Evolutionary conservation across 1,140 invertebrate genomes (phyloP), one percentile per base, ranked within the genome.

Genomic region (Drosophila sproati): DNA sequence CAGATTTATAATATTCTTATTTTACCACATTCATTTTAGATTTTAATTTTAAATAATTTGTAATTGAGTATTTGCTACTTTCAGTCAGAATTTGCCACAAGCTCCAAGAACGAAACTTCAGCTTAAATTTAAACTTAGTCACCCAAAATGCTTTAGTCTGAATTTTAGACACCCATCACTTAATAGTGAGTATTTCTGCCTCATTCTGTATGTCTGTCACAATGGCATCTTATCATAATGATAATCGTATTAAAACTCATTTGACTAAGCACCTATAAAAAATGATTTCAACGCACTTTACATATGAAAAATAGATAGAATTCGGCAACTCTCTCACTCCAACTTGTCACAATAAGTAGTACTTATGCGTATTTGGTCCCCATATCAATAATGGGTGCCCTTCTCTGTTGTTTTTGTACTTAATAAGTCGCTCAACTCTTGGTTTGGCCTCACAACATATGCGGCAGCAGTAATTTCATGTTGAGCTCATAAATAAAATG

Each of bases 401-500:
- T 71, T 50, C 39, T 63, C 39, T 29, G 54, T 76, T 78, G 68
- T 59, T 78, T 68, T 86, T 86, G 82, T 87, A 82, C 86, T 86
- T 86, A 86, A 86, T 86, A 86, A 86, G 82, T 81, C 61, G 61
- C 73, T 59, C 60, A 47, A 50, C 67, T 70, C 71, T 50, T n/a
- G 28, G 10, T 7, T n/a, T 6, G 37, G 73, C 52, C 51, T 20
- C 20, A 20, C 70, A 81, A 48, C 82, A 87, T 88, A 88, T 87
- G 82, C 73, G 66, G 82, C 73, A 62, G 73, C 83, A 79, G 78
- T 77, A 82, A 88, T 87, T 87, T 87, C 78, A 88, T 87, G 83
- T 77, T 60, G 59, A 80, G 83, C 69, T 83, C 83, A 83, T 87
- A 87, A 87, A 87, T 87, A 87, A 87, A 87, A 87, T 88, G 73